phyloP scores from a whole-genome alignment of 1,140 invertebrate species.

The Eumeta japonica region DNA sequence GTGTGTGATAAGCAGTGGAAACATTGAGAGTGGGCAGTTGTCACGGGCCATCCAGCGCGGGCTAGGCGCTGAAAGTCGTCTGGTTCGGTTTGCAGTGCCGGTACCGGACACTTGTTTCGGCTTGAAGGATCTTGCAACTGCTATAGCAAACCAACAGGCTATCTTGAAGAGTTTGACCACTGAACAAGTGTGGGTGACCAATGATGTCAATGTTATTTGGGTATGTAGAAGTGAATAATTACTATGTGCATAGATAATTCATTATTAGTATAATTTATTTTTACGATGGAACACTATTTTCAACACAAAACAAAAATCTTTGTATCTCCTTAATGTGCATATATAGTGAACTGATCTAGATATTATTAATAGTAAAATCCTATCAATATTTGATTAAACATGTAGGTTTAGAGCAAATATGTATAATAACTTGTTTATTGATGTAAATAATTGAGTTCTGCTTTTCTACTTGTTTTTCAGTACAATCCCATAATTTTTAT shows the following conservation, averaged over 20 bases:
- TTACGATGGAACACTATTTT: background rate
- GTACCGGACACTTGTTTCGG: constrained; percentile 32
- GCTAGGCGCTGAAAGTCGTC: constrained; percentile 26
- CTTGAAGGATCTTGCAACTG: constrained; percentile 27
- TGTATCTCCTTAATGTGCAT: too few species aligned
- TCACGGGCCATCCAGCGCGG: constrained; percentile 39
- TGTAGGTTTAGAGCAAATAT: background rate
- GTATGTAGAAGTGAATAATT: constrained; percentile 14
- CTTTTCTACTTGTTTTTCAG: background rate
- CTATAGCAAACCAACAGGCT: constrained; percentile 31
- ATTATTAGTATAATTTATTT: background rate
- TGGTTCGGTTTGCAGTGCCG: constrained; percentile 33
- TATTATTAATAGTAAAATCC: too few species aligned
- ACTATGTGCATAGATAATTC: background rate
- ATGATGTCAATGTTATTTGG: constrained; percentile 35
- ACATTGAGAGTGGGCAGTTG: constrained; percentile 32
- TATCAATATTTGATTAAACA: background rate
- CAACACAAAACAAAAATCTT: background rate
- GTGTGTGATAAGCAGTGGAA: constrained; percentile 40
- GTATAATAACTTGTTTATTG: background rate
- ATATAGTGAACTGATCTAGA: too few species aligned
- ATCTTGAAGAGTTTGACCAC: constrained; percentile 40
- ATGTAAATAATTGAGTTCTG: background rate
- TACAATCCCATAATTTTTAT: background rate
- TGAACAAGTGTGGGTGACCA: constrained; percentile 44